Evolutionary conservation across 1,140 invertebrate species (phyloP).

Genomic region (Listronotus bonariensis): DNA sequence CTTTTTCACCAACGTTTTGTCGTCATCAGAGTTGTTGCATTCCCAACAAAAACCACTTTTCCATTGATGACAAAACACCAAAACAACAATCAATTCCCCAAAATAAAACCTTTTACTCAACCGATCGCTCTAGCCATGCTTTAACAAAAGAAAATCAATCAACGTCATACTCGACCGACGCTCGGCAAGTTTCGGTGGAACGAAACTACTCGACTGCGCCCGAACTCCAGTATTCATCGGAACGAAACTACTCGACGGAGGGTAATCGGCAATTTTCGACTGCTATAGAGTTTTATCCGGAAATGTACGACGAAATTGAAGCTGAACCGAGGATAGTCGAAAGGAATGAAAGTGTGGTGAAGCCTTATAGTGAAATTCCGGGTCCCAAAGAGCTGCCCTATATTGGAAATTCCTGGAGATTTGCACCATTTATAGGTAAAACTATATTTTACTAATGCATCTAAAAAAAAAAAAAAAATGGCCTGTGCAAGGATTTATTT

Average conservation of each 20-base stretch:
- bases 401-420: conserved; percentile 81
- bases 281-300: conserved; percentile 39
- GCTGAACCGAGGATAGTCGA: conserved; percentile 21
- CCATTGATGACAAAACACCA: not conserved
- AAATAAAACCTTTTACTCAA: conserved; percentile 1
- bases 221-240: conserved; percentile 2
- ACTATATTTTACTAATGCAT: too few species aligned
- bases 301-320: conserved; percentile 35
- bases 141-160: conserved; percentile 1
- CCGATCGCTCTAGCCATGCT: not conserved
- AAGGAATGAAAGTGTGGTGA: conserved; percentile 46
- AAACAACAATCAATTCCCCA: not conserved
- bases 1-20: not conserved
- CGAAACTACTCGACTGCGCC: conserved; percentile 6
- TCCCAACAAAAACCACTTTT: not conserved
- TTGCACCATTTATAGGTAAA: conserved; percentile 71
- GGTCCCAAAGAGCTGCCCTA: conserved; percentile 76
- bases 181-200: conserved; percentile 5
- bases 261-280: conserved; percentile 43
- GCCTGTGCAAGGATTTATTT: too few species aligned
- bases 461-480: too few species aligned
- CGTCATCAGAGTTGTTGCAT: not conserved
- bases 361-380: conserved; percentile 71
- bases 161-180: not conserved
- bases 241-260: conserved; percentile 12